phyloP scores from a whole-genome alignment of 2,113 vertebrate genomes.

The Thryonomys swinderianus region DNA sequence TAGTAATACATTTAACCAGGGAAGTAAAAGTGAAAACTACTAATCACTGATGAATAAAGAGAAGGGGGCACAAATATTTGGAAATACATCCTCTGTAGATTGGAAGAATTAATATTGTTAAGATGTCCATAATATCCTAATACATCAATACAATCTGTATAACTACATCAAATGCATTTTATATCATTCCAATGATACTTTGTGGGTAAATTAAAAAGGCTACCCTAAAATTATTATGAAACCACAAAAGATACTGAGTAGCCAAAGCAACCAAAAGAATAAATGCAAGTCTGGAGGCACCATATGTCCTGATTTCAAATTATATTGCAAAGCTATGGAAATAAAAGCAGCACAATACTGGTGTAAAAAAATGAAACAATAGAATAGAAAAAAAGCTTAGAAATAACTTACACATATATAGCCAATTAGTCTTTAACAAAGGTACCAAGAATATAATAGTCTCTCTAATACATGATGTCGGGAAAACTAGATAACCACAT shows the following conservation, averaged over 20 bases:
- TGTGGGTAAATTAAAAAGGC: not conserved
- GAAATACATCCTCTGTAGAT: not conserved
- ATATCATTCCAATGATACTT: not conserved
- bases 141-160: not conserved
- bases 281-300: not conserved
- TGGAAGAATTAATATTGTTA: not conserved
- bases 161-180: not conserved
- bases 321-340: not conserved
- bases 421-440: not conserved
- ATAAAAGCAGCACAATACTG: not conserved
- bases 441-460: not conserved
- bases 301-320: not conserved
- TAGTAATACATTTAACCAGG: conserved; percentile 25
- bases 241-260: not conserved
- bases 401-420: not conserved
- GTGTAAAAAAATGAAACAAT: not conserved
- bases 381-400: not conserved
- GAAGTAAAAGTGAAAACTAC: not conserved
- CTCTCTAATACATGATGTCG: not conserved
- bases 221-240: not conserved
- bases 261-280: not conserved
- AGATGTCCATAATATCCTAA: not conserved
- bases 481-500: not conserved
- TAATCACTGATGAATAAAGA: not conserved
- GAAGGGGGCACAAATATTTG: not conserved